These are phyloP conservation scores for Globicephala melas DNA, from an alignment of 2,113 vertebrate species.

Conservation along the genomic window DNA sequence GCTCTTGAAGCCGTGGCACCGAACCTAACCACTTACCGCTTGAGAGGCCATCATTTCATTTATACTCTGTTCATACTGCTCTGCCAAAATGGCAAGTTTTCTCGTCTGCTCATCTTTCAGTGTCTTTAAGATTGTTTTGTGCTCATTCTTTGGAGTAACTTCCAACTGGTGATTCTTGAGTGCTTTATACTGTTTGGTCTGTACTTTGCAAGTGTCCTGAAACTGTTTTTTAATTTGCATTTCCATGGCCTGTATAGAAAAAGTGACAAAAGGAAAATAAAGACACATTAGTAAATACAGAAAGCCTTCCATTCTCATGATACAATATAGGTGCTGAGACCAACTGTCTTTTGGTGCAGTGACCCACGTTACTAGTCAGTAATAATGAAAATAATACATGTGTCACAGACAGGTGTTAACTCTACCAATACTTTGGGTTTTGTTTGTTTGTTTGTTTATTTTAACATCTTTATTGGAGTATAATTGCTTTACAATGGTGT, in stretches of 20 bases:
- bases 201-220: slow-evolving; percentile 99
- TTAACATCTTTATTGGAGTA: too few relatives aligned
- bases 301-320: neutral
- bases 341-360: neutral
- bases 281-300: neutral
- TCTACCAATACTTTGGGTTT: neutral
- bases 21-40: slow-evolving; percentile 87
- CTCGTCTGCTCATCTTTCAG: slow-evolving; percentile 99
- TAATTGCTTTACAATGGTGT: too few relatives aligned
- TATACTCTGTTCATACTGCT: slow-evolving; percentile 99
- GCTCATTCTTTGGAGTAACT: slow-evolving; percentile 98
- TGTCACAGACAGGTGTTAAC: neutral
- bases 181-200: slow-evolving; percentile 99
- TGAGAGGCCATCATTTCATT: slow-evolving; percentile 99
- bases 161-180: slow-evolving; percentile 99
- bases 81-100: slow-evolving; percentile 98
- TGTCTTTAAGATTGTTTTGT: slow-evolving; percentile 97
- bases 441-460: too few relatives aligned
- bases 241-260: slow-evolving; percentile 92
- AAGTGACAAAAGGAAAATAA: neutral
- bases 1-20: slow-evolving; percentile 50
- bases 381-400: neutral
- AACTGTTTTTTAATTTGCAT: slow-evolving; percentile 99
- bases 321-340: neutral
- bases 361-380: neutral